Base-by-base conservation (phyloP, 2,888 invertebrate genomes). In the Syrphus vitripennis region DNA sequence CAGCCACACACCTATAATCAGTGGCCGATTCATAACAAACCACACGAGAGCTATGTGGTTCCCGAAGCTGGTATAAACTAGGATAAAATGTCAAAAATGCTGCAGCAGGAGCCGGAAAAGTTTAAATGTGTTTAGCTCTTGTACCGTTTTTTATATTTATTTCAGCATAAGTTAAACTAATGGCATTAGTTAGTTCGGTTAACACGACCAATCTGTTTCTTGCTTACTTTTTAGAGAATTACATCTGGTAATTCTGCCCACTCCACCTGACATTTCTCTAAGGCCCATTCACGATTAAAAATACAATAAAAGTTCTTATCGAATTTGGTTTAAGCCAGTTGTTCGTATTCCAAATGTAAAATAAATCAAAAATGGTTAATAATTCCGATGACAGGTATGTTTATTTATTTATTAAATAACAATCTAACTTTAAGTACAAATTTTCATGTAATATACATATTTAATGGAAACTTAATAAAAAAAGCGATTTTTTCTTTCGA, bases 311-410 rank as follows among this genome's bases (percentile, higher is more conserved):
- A 75, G 21, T 65, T 29, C 37, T 61, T 69, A 37, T 53, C 50
- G 67, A 76, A 80, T 72, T 50, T n/a, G n/a, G 67, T 48, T 42
- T 65, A 14, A 19, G 69, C 10, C 31, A 57, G 84, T 63, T n/a
- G n/a, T n/a, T n/a, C 50, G 48, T 59, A 70, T 74, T 86, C 65
- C 84, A 84, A 84, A 87, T 87, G 87, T 81, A 79, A 84, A 78
- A 50, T 34, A 48, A 87, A 76, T 67, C 63, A 79, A 86, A 87
- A 84, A 87, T 87, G 87, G 75, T 84, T 81, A 81, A 74, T 81
- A 77, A 80, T 74, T 74, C 77, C 42, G 80, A 77, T 80, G 87
- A 84, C 77, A 84, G 87, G 87, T 87, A 81, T 70, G 80, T 72
- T 80, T 76, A 48, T 31, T 19, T 59, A 31, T 59, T 83, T 76